Percentiles rank a stretch among this genome's conserved stretches.
phyloP scores from a whole-genome alignment of 2,797 vertebrate genomes.

The Sebastes miniatus region DNA sequence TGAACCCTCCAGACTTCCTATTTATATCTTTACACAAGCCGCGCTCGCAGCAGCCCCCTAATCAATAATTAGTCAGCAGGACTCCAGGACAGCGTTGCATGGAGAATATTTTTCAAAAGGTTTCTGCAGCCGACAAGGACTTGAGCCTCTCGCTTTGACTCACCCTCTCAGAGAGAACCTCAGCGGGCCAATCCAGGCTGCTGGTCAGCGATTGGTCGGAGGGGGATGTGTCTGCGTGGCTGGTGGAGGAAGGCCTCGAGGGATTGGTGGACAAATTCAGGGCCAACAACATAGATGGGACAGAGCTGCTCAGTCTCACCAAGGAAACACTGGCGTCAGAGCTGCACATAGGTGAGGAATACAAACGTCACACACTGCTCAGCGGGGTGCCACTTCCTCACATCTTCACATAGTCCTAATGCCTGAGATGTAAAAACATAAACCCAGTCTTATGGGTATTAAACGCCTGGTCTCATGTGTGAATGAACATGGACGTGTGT shows the following conservation, averaged over 20 bases:
- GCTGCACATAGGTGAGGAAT: conserved; percentile 91
- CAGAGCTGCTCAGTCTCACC: conserved; percentile 89
- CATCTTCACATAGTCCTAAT: not conserved
- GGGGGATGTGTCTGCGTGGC: conserved; percentile 90
- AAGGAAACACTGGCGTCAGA: conserved; percentile 90
- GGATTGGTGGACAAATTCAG: conserved; percentile 86
- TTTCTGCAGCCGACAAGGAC: conserved; percentile 8
- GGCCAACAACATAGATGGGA: conserved; percentile 93
- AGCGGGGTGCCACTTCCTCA: conserved; percentile 11
- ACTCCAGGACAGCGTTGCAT: conserved; percentile 6
- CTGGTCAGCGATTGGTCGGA: conserved; percentile 91
- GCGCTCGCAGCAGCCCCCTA: not conserved
- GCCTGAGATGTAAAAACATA: conserved; percentile 2
- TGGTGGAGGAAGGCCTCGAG: conserved; percentile 85
- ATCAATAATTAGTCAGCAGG: conserved; percentile 55
- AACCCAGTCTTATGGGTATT: conserved; percentile 20
- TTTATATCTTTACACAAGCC: conserved; percentile 11
- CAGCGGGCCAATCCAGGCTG: conserved; percentile 61
- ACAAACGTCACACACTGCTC: conserved; percentile 32
- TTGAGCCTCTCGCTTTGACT: conserved; percentile 50
- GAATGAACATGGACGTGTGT: not conserved
- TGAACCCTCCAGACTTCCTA: conserved; percentile 35
- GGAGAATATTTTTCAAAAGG: conserved; percentile 37
- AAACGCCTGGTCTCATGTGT: not conserved
- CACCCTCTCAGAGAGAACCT: conserved; percentile 70